A percentile compares a stretch with the other conserved stretches of the same genome.
phyloP scores from a whole-genome alignment of 1,140 invertebrate species.

The Cyphomyrmex costatus region DNA sequence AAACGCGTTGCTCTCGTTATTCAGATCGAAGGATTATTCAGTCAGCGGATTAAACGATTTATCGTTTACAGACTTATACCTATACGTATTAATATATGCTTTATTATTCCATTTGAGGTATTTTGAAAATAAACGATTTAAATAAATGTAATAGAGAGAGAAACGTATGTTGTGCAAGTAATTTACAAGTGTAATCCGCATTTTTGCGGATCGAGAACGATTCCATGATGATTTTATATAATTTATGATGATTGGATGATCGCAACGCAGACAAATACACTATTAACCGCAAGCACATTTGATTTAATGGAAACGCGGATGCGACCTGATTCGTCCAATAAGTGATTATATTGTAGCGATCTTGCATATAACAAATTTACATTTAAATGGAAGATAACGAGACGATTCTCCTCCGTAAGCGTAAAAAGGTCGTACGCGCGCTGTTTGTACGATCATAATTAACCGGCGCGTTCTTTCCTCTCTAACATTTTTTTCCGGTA shows the following conservation, averaged over 20 bases:
- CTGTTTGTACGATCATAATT: conserved; percentile 56
- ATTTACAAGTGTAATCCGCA: conserved; percentile 14
- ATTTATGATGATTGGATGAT: conserved; percentile 48
- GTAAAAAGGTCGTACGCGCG: conserved; percentile 32
- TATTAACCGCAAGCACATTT: conserved; percentile 45
- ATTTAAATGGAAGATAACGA: conserved; percentile 47
- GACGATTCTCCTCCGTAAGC: neutral
- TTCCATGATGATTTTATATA: conserved; percentile 37
- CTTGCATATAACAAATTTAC: conserved; percentile 49
- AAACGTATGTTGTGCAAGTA: neutral
- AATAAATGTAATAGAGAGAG: conserved; percentile 5
- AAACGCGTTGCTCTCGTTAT: neutral
- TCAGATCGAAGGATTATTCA: neutral
- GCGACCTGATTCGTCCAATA: conserved; percentile 40
- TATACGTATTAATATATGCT: neutral
- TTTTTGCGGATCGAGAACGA: conserved; percentile 20
- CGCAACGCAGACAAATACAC: conserved; percentile 17
- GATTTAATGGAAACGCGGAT: conserved; percentile 31
- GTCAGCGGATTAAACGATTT: neutral
- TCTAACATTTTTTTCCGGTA: conserved; percentile 15
- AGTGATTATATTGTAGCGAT: conserved; percentile 33
- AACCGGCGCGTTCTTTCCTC: conserved; percentile 45
- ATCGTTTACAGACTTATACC: neutral
- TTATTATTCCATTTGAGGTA: neutral
- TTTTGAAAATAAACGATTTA: conserved; percentile 22